Evolutionary conservation across 2,888 invertebrate species (phyloP).

Genomic region (Perithous albicinctus): DNA sequence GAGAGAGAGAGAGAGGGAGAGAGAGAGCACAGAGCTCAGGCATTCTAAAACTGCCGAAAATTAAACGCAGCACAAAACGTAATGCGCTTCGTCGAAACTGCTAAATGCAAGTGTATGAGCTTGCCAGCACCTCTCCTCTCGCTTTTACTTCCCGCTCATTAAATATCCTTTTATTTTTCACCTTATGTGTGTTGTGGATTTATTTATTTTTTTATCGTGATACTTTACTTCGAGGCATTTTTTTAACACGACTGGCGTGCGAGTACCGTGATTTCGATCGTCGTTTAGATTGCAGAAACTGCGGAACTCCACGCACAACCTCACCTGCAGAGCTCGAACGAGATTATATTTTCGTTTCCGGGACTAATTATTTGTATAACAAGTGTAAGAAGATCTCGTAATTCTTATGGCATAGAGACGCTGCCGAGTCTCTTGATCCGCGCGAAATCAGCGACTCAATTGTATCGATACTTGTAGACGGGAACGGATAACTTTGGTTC

Average conservation of each 20-base stretch:
- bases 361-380: slow-evolving; percentile 38
- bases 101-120: slow-evolving; percentile 56
- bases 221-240: slow-evolving; percentile 37
- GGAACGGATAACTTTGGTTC: no score
- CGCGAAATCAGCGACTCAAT: neutral
- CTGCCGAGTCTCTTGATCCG: no score
- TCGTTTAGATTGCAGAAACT: slow-evolving; percentile 57
- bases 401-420: no score
- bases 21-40: neutral
- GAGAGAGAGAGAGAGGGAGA: no score
- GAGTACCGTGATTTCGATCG: slow-evolving; percentile 58
- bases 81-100: slow-evolving; percentile 78
- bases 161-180: slow-evolving; percentile 26
- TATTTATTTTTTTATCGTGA: slow-evolving; percentile 13
- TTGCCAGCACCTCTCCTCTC: slow-evolving; percentile 7
- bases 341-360: slow-evolving; percentile 54
- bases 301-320: slow-evolving; percentile 11
- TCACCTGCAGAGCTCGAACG: neutral
- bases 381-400: neutral
- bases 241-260: slow-evolving; percentile 54
- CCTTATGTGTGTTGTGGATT: slow-evolving; percentile 6
- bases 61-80: slow-evolving; percentile 80
- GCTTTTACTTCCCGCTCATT: slow-evolving; percentile 12
- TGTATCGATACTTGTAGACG: neutral
- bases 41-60: slow-evolving; percentile 78